Evolutionary conservation across 2,113 vertebrate genomes (phyloP).

Genomic region (Elephantulus edwardii): DNA sequence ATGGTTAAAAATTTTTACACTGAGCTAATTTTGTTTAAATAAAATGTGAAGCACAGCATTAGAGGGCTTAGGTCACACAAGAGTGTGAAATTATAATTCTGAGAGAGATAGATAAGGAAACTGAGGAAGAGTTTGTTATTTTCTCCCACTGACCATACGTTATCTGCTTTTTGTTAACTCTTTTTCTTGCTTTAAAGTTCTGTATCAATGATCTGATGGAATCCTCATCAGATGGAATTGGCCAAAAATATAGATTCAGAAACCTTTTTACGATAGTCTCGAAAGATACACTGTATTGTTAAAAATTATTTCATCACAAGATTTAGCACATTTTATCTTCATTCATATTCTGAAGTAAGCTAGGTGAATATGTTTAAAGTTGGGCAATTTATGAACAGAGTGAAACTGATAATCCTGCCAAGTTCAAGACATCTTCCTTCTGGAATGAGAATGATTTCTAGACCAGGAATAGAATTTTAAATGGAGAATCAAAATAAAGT

Average conservation of each 20-base stretch:
- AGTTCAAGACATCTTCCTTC: not conserved
- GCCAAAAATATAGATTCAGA: not conserved
- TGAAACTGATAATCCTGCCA: not conserved
- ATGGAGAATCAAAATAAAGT: conserved; percentile 6
- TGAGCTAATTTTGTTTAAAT: not conserved
- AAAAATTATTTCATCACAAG: not conserved
- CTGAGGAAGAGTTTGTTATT: not conserved
- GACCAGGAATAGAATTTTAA: not conserved
- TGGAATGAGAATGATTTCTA: not conserved
- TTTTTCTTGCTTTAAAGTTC: not conserved
- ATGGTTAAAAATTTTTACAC: not conserved
- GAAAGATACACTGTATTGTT: not conserved
- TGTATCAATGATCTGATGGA: not conserved
- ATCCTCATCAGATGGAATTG: not conserved
- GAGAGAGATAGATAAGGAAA: not conserved
- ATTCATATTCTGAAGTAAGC: conserved; percentile 15
- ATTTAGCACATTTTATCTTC: not conserved
- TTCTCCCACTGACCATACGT: not conserved
- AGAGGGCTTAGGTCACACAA: not conserved
- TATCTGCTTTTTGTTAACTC: not conserved
- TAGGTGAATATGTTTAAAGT: not conserved
- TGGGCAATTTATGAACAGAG: conserved; percentile 4
- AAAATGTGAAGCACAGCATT: not conserved
- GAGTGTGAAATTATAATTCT: not conserved
- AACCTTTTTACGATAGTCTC: not conserved